Evolutionary conservation across 2,113 vertebrate genomes (phyloP).

Genomic region (Ictalurus furcatus): DNA sequence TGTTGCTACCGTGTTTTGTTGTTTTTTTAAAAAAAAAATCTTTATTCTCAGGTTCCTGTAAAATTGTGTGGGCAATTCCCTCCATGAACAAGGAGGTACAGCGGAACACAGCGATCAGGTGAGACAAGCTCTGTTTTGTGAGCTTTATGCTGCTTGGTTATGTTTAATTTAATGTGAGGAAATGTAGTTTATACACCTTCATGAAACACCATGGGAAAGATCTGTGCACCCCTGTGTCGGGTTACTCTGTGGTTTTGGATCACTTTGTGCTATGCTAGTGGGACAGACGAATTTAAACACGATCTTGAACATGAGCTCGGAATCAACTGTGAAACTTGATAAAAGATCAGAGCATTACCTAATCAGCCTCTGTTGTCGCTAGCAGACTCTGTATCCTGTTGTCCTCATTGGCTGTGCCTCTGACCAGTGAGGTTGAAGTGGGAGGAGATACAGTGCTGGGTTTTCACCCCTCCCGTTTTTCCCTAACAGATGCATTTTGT

Average conservation of each 20-base stretch:
- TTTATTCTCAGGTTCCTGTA: constrained; percentile 53
- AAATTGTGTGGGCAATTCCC: constrained; percentile 55
- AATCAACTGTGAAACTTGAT: constrained; percentile 22
- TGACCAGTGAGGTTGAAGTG: constrained; percentile 67
- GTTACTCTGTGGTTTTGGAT: background rate
- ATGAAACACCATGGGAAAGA: background rate
- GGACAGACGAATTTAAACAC: constrained; percentile 7
- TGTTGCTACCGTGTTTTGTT: background rate
- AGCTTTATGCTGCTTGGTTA: background rate
- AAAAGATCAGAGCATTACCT: constrained; percentile 59
- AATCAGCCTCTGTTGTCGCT: constrained; percentile 66
- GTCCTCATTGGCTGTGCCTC: constrained; percentile 66
- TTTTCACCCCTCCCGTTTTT: constrained; percentile 36
- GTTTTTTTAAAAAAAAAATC: too few species aligned
- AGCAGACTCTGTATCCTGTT: constrained; percentile 56
- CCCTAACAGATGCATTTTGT: constrained; percentile 43
- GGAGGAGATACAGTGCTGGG: constrained; percentile 63
- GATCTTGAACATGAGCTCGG: background rate
- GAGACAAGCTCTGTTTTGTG: constrained; percentile 12
- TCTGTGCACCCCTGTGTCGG: background rate
- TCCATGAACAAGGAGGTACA: constrained; percentile 56
- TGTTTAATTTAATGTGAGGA: background rate
- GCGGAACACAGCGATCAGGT: constrained; percentile 47
- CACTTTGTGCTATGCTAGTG: background rate
- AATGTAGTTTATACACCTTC: background rate